Conservation (phyloP, 2,888 invertebrate species). For the Cataglyphis albicans region DNA sequence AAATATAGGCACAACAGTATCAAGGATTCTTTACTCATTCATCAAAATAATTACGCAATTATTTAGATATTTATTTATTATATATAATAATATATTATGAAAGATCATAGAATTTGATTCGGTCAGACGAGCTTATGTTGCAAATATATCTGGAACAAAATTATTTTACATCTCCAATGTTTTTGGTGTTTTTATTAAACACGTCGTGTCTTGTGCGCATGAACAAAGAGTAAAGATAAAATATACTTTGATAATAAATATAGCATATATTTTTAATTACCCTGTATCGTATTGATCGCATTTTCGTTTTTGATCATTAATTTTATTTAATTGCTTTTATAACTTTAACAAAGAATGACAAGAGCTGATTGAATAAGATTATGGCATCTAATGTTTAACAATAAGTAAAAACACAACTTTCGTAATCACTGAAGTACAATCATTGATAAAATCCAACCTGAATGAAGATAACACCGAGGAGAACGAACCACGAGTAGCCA, state of each 20-base stretch:
- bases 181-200: background rate
- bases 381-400: background rate
- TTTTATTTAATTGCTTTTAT: background rate
- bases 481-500: constrained; percentile 90
- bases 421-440: background rate
- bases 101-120: constrained; percentile 21
- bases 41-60: constrained; percentile 19
- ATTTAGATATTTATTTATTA: background rate
- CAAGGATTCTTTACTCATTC: constrained; percentile 52
- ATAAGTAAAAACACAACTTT: background rate
- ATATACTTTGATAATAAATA: background rate
- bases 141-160: constrained; percentile 59
- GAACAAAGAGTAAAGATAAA: background rate
- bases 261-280: constrained; percentile 53
- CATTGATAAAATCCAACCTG: constrained; percentile 86
- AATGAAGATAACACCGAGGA: constrained; percentile 88
- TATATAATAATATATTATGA: background rate
- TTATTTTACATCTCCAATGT: constrained; percentile 23
- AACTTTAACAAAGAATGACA: background rate
- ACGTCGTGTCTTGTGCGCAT: background rate
- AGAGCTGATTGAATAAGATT: background rate
- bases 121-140: background rate
- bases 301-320: background rate
- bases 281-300: constrained; percentile 49
- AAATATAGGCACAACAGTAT: constrained; percentile 20